A percentile compares a stretch with the other conserved stretches of the same genome.
phyloP scores from a whole-genome alignment of 2,797 vertebrate genomes.

The Hippopotamyrus pictus region DNA sequence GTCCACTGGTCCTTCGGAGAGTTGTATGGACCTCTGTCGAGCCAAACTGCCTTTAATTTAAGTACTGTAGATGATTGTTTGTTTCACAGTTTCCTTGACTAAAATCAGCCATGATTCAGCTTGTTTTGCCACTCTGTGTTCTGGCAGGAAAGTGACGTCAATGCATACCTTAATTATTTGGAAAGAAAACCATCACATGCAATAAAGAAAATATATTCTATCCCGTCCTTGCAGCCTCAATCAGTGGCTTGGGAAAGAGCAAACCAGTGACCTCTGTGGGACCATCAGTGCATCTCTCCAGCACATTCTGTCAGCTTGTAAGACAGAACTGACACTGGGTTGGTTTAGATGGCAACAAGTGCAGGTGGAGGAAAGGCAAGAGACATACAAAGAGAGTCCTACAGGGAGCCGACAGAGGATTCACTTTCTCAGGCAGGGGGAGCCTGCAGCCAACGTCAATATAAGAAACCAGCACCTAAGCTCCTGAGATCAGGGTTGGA shows the following conservation, averaged over 20 bases:
- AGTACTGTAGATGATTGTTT: not conserved
- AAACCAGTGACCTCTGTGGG: not conserved
- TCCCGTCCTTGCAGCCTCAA: not conserved
- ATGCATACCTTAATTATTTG: not conserved
- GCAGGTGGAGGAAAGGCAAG: not conserved
- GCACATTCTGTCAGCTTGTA: not conserved
- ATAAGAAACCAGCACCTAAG: not conserved
- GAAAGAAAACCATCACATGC: not conserved
- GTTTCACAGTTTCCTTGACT: not conserved
- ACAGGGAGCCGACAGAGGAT: not conserved
- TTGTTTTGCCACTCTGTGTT: not conserved
- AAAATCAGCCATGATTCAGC: not conserved
- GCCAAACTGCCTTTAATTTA: not conserved
- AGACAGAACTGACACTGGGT: not conserved
- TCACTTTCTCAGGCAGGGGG: not conserved
- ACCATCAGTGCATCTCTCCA: not conserved
- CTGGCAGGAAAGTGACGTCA: not conserved
- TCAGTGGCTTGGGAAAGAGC: not conserved
- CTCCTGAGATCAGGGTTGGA: not conserved
- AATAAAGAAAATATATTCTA: not conserved
- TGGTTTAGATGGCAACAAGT: not conserved
- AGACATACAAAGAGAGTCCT: not conserved
- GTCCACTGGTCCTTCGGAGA: not conserved
- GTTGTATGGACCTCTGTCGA: not conserved
- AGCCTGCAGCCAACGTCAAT: not conserved